Evolutionary conservation across 1,140 invertebrate genomes (phyloP).

Genomic region (Nephotettix cincticeps): DNA sequence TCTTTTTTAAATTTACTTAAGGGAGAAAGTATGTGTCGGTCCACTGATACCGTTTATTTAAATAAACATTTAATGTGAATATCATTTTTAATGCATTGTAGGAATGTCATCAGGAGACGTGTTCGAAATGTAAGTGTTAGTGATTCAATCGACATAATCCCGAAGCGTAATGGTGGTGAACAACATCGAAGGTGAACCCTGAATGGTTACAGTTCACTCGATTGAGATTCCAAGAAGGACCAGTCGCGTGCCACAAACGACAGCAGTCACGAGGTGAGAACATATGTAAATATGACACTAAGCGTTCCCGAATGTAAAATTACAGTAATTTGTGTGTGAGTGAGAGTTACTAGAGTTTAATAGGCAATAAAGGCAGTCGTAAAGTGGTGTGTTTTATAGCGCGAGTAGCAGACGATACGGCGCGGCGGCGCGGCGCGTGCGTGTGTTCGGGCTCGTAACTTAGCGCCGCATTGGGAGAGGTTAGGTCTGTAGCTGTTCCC

Average conservation of each 20-base stretch:
- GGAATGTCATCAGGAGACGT: too few relatives aligned
- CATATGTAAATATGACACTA: slow-evolving; percentile 9
- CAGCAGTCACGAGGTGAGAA: not conserved
- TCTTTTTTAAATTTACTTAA: too few relatives aligned
- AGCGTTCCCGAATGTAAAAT: slow-evolving; percentile 10
- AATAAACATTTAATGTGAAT: too few relatives aligned
- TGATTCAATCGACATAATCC: too few relatives aligned
- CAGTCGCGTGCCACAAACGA: not conserved
- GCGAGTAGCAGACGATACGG: not conserved
- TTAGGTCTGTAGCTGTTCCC: not conserved
- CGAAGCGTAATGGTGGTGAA: too few relatives aligned
- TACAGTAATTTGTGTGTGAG: slow-evolving; percentile 12
- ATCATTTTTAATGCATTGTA: too few relatives aligned
- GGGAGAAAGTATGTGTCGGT: too few relatives aligned
- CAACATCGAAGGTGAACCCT: too few relatives aligned
- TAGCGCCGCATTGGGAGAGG: not conserved
- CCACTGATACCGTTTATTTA: too few relatives aligned
- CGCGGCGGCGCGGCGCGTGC: not conserved
- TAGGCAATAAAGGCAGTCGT: slow-evolving; percentile 7
- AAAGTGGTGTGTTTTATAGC: slow-evolving; percentile 2
- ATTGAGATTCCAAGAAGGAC: too few relatives aligned
- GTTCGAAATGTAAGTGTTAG: too few relatives aligned
- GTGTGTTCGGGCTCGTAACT: not conserved
- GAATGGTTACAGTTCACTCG: too few relatives aligned
- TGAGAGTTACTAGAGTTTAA: slow-evolving; percentile 6